Conservation (phyloP, 2,113 vertebrate genomes). For the Hemiprocne comata region DNA sequence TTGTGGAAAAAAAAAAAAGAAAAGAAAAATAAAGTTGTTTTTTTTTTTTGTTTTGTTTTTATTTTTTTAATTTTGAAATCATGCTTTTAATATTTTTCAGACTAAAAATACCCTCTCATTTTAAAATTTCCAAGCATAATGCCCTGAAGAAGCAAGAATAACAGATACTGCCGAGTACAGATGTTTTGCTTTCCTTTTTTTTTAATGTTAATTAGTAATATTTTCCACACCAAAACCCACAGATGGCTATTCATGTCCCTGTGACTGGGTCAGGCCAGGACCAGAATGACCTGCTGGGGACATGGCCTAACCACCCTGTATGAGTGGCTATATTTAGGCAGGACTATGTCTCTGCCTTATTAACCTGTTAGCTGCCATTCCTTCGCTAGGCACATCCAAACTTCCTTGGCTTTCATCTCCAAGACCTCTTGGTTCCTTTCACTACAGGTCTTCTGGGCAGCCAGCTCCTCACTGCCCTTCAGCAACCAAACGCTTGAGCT, state of each 20-base stretch:
- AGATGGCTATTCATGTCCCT: conserved; percentile 31
- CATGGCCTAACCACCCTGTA: neutral
- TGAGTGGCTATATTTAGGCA: neutral
- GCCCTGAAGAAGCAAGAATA: conserved; percentile 64
- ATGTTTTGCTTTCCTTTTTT: conserved; percentile 57
- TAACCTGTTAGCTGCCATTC: conserved; percentile 3
- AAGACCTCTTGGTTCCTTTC: neutral
- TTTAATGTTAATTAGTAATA: conserved; percentile 64
- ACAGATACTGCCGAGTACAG: conserved; percentile 60
- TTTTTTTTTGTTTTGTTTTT: neutral
- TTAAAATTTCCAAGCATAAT: conserved; percentile 68
- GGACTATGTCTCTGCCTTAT: neutral
- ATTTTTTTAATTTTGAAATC: conserved; percentile 45
- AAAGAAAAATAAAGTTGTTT: neutral
- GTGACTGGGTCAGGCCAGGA: neutral
- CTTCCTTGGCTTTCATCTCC: neutral
- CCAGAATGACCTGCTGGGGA: conserved; percentile 10
- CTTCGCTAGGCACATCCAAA: neutral
- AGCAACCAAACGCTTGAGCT: neutral
- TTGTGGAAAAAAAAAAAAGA: too few species aligned
- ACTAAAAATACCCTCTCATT: conserved; percentile 56
- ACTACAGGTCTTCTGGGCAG: neutral
- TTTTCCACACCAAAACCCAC: conserved; percentile 63
- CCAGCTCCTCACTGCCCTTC: neutral
- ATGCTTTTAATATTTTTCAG: conserved; percentile 39